Conservation (phyloP, 2,797 vertebrate genomes). For the Danio tinwini region DNA sequence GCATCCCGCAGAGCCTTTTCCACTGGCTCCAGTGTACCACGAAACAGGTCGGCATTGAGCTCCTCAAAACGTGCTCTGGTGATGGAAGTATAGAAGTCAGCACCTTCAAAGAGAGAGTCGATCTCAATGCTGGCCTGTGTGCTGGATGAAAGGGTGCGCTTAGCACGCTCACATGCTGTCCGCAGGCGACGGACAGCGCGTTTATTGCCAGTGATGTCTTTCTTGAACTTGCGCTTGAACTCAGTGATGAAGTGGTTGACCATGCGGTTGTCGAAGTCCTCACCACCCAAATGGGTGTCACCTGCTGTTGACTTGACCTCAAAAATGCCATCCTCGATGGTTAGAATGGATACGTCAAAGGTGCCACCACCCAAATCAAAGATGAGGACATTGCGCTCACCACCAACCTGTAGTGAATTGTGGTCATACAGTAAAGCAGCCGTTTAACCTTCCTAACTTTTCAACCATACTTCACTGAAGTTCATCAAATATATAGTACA, state of each 20-base stretch:
- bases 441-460: not conserved
- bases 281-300: conserved; percentile 79
- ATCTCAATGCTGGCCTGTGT: conserved; percentile 86
- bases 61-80: conserved; percentile 85
- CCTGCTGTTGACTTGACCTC: conserved; percentile 85
- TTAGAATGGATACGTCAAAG: conserved; percentile 84
- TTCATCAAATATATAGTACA: not conserved
- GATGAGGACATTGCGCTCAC: conserved; percentile 83
- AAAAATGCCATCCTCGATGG: conserved; percentile 85
- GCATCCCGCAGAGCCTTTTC: conserved; percentile 82
- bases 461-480: not conserved
- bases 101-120: conserved; percentile 82
- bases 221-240: conserved; percentile 86
- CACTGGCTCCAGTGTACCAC: conserved; percentile 83
- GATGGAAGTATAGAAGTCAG: conserved; percentile 85
- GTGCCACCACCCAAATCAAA: conserved; percentile 85
- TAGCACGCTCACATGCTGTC: conserved; percentile 84
- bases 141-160: conserved; percentile 84
- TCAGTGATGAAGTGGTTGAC: conserved; percentile 84
- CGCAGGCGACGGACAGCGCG: conserved; percentile 83
- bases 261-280: conserved; percentile 82
- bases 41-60: conserved; percentile 84
- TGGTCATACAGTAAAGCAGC: not conserved
- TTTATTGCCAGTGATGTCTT: conserved; percentile 82
- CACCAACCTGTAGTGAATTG: conserved; percentile 71